These are phyloP conservation scores for Tipula helvola DNA, from an alignment of 2,888 invertebrate species.

Conservation along the genomic window DNA sequence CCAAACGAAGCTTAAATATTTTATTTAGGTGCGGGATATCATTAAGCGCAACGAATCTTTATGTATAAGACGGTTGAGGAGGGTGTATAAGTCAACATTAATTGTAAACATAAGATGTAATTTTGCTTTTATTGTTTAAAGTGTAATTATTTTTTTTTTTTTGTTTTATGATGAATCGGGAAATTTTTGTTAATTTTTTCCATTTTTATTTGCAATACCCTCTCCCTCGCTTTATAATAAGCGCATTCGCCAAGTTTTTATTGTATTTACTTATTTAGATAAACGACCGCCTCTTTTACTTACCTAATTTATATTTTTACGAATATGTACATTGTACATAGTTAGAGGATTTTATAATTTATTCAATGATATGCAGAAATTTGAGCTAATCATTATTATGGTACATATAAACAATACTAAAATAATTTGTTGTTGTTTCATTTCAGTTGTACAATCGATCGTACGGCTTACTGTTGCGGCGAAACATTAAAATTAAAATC, in stretches of 20 bases:
- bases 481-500: slow-evolving; percentile 11
- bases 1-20: background rate
- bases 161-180: background rate
- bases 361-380: too few relatives aligned
- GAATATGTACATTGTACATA: too few relatives aligned
- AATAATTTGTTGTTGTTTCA: background rate
- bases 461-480: slow-evolving; percentile 7
- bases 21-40: background rate
- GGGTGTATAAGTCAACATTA: background rate
- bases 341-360: too few relatives aligned
- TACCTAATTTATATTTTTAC: too few relatives aligned
- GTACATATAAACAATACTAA: too few relatives aligned
- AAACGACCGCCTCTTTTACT: too few relatives aligned
- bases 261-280: too few relatives aligned
- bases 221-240: background rate
- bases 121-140: background rate
- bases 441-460: slow-evolving; percentile 9
- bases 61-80: background rate
- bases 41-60: background rate
- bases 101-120: background rate
- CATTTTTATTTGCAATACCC: background rate
- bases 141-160: background rate
- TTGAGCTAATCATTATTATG: too few relatives aligned
- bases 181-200: background rate
- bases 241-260: too few relatives aligned